Percentiles rank a stretch among this genome's conserved stretches.
These are phyloP conservation scores for Grammomys dolichurus DNA, from an alignment of 2,113 vertebrate genomes.

Conservation along the genomic window DNA sequence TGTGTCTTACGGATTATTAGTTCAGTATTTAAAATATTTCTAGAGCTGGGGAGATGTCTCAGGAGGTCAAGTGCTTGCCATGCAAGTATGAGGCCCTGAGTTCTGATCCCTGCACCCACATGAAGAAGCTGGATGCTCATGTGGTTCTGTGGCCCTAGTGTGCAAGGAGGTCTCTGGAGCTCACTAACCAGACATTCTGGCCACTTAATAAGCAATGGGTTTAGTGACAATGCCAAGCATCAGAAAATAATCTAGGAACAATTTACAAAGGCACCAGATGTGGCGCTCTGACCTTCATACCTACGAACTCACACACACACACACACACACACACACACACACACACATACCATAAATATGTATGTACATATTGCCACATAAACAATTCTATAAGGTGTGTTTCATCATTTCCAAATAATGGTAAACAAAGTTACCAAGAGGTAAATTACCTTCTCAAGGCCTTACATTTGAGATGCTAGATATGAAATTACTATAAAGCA, in stretches of 20 bases:
- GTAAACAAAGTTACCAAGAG: constrained; percentile 11
- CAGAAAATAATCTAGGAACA: background rate
- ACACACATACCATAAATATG: background rate
- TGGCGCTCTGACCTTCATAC: background rate
- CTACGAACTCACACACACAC: no score
- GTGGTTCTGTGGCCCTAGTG: background rate
- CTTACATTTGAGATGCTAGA: background rate
- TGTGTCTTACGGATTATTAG: background rate
- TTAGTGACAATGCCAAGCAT: background rate
- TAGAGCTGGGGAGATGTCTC: background rate
- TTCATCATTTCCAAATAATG: constrained; percentile 23
- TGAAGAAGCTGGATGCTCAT: background rate
- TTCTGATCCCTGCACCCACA: background rate
- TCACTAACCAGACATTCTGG: background rate
- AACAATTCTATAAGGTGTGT: background rate
- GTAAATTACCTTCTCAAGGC: background rate
- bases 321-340: background rate
- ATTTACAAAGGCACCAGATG: background rate
- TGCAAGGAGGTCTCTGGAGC: background rate
- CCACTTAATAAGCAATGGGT: no score
- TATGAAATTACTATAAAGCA: background rate
- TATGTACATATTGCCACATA: no score
- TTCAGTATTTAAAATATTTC: background rate
- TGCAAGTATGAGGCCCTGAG: background rate
- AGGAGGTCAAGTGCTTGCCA: no score